Conservation (phyloP, 2,888 invertebrate species). For the Synanthedon myopaeformis region DNA sequence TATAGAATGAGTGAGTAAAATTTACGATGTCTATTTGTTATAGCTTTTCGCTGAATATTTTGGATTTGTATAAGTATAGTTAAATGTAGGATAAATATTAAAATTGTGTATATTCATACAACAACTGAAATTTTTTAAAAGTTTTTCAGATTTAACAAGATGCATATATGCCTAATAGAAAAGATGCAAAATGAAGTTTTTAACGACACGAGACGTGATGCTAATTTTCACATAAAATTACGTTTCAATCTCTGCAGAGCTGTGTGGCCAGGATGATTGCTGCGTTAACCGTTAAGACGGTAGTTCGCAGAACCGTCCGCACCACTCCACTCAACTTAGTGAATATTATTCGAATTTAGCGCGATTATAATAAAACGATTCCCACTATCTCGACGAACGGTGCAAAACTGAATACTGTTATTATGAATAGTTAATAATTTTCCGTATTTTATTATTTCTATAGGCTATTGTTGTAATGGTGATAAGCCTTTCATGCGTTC, state of each 20-base stretch:
- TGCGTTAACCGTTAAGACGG: constrained; percentile 35
- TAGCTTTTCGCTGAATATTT: too few relatives aligned
- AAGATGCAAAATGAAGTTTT: too few relatives aligned
- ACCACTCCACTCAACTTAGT: constrained; percentile 21
- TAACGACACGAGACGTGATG: constrained; percentile 8
- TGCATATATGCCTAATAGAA: too few relatives aligned
- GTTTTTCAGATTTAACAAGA: too few relatives aligned
- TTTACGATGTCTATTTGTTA: too few relatives aligned
- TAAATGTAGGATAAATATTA: too few relatives aligned
- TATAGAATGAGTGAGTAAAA: too few relatives aligned
- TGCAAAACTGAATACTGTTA: constrained; percentile 21
- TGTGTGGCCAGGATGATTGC: constrained; percentile 26
- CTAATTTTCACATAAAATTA: constrained; percentile 42
- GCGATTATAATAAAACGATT: constrained; percentile 28
- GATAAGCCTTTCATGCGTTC: background rate
- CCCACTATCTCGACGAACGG: constrained; percentile 14
- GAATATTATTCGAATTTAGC: constrained; percentile 26
- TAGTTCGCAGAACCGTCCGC: constrained; percentile 31
- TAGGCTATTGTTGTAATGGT: background rate
- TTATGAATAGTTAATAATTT: constrained; percentile 14
- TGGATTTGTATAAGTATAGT: too few relatives aligned
- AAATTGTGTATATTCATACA: too few relatives aligned
- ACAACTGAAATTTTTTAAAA: too few relatives aligned
- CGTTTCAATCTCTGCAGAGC: constrained; percentile 36
- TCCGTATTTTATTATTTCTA: constrained; percentile 4